A percentile compares a stretch with the other conserved stretches of the same genome.
Evolutionary conservation across 2,888 invertebrate genomes (phyloP).

Genomic region (Octodonta nipae): DNA sequence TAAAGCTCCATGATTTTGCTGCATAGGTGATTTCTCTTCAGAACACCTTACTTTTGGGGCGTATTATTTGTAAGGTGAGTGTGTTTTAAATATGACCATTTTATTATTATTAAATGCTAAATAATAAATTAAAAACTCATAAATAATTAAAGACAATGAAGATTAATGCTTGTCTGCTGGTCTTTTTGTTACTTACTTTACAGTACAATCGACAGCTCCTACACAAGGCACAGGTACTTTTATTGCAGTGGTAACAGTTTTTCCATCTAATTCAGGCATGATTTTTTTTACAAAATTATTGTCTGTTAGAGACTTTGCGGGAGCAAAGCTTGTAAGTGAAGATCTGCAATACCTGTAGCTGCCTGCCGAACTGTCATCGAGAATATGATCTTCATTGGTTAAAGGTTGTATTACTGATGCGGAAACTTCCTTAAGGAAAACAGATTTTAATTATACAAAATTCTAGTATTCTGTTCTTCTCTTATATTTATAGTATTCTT

Average conservation of each 20-base stretch:
- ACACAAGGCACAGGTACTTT: conserved; percentile 14
- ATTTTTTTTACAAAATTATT: conserved; percentile 12
- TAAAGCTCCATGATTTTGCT: too few relatives aligned
- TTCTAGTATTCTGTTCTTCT: too few relatives aligned
- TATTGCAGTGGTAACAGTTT: conserved; percentile 12
- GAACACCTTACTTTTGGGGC: too few relatives aligned
- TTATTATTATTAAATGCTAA: too few relatives aligned
- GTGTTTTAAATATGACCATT: too few relatives aligned
- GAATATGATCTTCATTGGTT: conserved; percentile 12
- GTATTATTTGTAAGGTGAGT: too few relatives aligned
- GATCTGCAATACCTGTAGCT: conserved; percentile 11
- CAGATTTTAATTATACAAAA: neutral
- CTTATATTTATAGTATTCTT: too few relatives aligned
- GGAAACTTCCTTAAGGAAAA: conserved; percentile 12
- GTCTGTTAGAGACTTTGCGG: conserved; percentile 8
- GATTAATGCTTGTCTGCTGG: too few relatives aligned
- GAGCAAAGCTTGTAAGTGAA: conserved; percentile 11
- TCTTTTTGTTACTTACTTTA: conserved; percentile 13
- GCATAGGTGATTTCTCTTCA: too few relatives aligned
- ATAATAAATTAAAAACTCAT: too few relatives aligned
- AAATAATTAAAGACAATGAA: too few relatives aligned
- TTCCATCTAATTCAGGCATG: conserved; percentile 16
- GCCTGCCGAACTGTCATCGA: conserved; percentile 9
- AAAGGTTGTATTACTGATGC: conserved; percentile 13
- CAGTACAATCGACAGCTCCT: conserved; percentile 15